Conservation (phyloP, 2,888 invertebrate species). For the Pyrocoelia pectoralis region DNA sequence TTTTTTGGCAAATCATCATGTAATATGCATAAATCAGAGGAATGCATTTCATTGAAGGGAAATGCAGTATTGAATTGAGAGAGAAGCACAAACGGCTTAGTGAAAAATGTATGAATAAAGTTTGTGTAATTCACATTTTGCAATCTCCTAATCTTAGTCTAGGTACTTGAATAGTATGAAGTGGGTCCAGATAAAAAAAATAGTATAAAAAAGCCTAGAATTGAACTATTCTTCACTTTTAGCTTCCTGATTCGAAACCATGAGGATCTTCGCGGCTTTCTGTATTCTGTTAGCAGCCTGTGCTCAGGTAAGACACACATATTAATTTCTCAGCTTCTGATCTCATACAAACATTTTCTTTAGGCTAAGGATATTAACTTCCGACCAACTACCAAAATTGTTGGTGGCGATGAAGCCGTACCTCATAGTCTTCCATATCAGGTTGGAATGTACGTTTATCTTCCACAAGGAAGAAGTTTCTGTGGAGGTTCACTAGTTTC, state of each 20-base stretch:
- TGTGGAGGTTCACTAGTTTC: slow-evolving; percentile 9
- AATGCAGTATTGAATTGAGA: too few relatives aligned
- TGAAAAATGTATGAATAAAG: too few relatives aligned
- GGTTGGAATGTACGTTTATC: neutral
- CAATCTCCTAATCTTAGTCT: too few relatives aligned
- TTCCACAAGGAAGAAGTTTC: neutral
- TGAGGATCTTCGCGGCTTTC: neutral
- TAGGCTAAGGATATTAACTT: neutral
- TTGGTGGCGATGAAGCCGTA: slow-evolving; percentile 30
- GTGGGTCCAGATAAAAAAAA: neutral
- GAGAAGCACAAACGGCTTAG: too few relatives aligned
- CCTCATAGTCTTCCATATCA: slow-evolving; percentile 33
- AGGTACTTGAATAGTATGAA: neutral
- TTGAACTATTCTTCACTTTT: neutral
- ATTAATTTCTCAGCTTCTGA: neutral
- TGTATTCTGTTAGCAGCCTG: neutral
- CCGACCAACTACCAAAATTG: slow-evolving; percentile 16
- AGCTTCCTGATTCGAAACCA: neutral
- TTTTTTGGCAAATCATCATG: too few relatives aligned
- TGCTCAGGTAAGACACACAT: neutral
- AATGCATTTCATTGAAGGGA: too few relatives aligned
- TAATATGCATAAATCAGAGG: too few relatives aligned
- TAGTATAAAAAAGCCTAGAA: neutral
- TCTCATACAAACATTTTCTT: neutral
- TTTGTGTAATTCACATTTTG: too few relatives aligned